These are phyloP conservation scores for Gallinago jamesoni DNA, from an alignment of 2,113 vertebrate genomes.

Conservation along the genomic window DNA sequence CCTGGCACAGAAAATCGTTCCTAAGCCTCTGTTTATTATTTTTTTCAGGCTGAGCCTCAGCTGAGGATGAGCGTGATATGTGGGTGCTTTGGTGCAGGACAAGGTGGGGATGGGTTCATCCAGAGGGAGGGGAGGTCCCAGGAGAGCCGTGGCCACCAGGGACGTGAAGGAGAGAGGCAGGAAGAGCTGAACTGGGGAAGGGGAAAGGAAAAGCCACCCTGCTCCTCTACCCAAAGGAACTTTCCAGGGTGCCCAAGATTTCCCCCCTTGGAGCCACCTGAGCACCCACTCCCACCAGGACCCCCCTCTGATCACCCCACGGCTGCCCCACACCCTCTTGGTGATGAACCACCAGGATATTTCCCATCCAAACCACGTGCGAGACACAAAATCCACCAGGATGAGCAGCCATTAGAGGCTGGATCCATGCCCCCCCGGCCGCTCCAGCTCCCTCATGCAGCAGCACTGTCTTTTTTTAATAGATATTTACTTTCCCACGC, in stretches of 20 bases:
- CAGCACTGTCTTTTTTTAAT: not conserved
- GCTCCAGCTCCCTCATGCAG: not conserved
- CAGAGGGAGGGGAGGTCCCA: not conserved
- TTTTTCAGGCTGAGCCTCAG: not conserved
- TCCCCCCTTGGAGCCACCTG: rapidly evolving
- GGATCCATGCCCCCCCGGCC: rapidly evolving
- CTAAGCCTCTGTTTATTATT: not conserved
- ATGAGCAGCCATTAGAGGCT: rapidly evolving
- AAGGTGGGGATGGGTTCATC: too few relatives aligned
- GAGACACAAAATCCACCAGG: rapidly evolving
- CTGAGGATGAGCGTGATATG: not conserved
- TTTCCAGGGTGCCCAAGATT: not conserved
- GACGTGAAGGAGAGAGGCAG: not conserved
- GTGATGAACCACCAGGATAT: rapidly evolving
- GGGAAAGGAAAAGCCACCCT: not conserved
- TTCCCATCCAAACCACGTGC: not conserved
- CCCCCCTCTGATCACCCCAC: not conserved
- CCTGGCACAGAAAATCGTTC: not conserved
- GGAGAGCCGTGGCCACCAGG: not conserved
- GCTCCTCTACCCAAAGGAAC: not conserved
- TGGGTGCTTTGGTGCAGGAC: not conserved
- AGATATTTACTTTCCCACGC: not conserved
- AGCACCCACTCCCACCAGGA: not conserved
- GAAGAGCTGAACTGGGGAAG: not conserved
- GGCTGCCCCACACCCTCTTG: rapidly evolving